Conservation (phyloP, 2,888 invertebrate species). For the Itoplectis maculator region DNA sequence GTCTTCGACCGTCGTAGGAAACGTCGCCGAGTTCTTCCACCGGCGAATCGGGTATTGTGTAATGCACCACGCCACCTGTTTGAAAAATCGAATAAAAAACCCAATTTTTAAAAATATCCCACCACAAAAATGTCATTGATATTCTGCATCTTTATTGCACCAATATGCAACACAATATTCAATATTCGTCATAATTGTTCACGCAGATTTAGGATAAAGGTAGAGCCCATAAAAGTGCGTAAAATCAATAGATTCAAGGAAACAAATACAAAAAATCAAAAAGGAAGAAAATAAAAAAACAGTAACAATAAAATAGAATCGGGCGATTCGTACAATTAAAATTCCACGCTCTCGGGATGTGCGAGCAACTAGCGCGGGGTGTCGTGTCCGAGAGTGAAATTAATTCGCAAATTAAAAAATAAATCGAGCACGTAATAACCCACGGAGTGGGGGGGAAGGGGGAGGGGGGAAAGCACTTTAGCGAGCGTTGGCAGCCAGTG, state of each 20-base stretch:
- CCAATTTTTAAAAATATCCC: too few relatives aligned
- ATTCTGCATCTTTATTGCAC: too few relatives aligned
- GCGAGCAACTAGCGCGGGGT: conserved; percentile 22
- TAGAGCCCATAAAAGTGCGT: too few relatives aligned
- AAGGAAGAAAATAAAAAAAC: not conserved
- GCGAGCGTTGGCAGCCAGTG: conserved; percentile 39
- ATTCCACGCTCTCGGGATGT: conserved; percentile 6
- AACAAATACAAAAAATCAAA: conserved; percentile 4
- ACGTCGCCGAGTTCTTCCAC: conserved; percentile 86
- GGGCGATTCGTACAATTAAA: conserved; percentile 6
- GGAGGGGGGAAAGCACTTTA: conserved; percentile 50
- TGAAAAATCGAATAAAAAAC: conserved; percentile 15
- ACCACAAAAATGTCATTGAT: too few relatives aligned
- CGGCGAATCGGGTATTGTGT: conserved; percentile 86
- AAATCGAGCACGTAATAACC: conserved; percentile 54
- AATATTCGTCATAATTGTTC: too few relatives aligned
- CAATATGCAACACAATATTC: too few relatives aligned
- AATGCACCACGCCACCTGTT: conserved; percentile 86
- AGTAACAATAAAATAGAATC: not conserved
- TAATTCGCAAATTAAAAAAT: conserved; percentile 63
- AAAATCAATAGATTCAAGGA: not conserved
- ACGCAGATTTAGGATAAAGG: too few relatives aligned
- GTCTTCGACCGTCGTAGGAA: conserved; percentile 88
- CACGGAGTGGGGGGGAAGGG: conserved; percentile 15
- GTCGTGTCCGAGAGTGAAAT: conserved; percentile 50